These are phyloP conservation scores for Aythya baeri DNA, from an alignment of 2,113 vertebrate genomes.

Conservation along the genomic window DNA sequence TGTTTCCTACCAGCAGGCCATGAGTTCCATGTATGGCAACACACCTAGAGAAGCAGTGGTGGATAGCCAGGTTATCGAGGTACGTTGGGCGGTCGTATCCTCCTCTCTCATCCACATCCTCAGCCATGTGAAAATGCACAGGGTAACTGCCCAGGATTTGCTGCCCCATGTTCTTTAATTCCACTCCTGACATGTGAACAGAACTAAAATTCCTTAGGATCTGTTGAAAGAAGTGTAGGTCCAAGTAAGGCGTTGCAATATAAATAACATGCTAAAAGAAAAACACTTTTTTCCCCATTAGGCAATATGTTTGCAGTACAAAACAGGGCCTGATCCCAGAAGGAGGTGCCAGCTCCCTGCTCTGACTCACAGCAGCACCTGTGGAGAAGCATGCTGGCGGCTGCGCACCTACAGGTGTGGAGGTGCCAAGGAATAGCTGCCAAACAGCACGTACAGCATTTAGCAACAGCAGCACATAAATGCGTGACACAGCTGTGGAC, in stretches of 20 bases:
- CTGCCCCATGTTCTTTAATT: constrained; percentile 34
- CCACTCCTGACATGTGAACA: constrained; percentile 51
- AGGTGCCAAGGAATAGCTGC: background rate
- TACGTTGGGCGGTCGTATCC: background rate
- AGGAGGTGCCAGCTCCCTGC: background rate
- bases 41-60: constrained; percentile 70
- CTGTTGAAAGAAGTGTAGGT: constrained; percentile 49
- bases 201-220: constrained; percentile 64
- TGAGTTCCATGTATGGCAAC: constrained; percentile 49
- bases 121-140: constrained; percentile 46
- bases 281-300: background rate
- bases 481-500: background rate
- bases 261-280: background rate
- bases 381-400: background rate
- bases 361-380: background rate
- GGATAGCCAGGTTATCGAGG: constrained; percentile 37
- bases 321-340: background rate
- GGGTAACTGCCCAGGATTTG: constrained; percentile 47
- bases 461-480: background rate
- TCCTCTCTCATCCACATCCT: constrained; percentile 50
- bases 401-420: fast-evolving
- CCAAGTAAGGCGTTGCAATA: background rate
- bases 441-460: background rate
- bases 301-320: background rate
- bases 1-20: constrained; percentile 72